Evolutionary conservation across 2,888 invertebrate species (phyloP).

Genomic region (Alitta virens): DNA sequence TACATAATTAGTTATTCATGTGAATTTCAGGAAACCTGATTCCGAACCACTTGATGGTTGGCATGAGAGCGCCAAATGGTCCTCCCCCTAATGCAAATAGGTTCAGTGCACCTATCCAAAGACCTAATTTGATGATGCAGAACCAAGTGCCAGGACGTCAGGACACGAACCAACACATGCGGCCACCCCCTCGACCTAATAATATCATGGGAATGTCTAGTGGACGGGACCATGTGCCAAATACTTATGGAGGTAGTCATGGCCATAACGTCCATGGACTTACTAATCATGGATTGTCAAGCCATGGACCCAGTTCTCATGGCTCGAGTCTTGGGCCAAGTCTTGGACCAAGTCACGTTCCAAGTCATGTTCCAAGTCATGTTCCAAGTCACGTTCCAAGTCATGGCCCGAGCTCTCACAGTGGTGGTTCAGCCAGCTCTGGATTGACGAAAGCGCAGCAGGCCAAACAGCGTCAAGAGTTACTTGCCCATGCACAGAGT

Average conservation of each 20-base stretch:
- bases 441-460: constrained; percentile 35
- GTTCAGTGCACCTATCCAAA: not conserved
- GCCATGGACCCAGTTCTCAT: too few species aligned
- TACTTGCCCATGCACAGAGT: constrained; percentile 46
- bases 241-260: constrained; percentile 4
- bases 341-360: too few species aligned
- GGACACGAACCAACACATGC: not conserved
- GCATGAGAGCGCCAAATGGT: constrained; percentile 26
- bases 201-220: too few species aligned
- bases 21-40: constrained; percentile 31
- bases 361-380: too few species aligned
- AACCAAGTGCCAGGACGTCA: constrained; percentile 2
- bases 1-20: too few species aligned
- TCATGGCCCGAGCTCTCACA: constrained; percentile 45
- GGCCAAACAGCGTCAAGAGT: constrained; percentile 45
- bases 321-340: too few species aligned
- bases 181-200: not conserved
- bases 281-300: too few species aligned
- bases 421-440: constrained; percentile 21
- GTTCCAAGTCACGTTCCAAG: not conserved
- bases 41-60: constrained; percentile 41
- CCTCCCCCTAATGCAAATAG: not conserved
- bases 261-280: constrained; percentile 12
- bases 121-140: not conserved
- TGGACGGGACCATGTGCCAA: too few species aligned